Conservation (phyloP, 2,888 invertebrate species). For the Tenthredo amoena region DNA sequence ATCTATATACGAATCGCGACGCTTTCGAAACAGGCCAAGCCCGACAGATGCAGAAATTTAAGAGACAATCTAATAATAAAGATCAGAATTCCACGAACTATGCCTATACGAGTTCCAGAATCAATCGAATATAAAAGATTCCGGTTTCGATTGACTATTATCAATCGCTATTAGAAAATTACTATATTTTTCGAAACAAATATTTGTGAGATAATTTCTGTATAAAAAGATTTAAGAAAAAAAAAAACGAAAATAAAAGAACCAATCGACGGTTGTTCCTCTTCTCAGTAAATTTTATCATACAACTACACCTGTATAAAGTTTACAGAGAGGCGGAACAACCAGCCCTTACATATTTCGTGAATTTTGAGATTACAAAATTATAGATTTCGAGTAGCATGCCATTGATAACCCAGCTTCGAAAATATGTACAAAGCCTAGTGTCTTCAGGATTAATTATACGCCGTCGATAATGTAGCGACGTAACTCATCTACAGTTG, state of each 20-base stretch:
- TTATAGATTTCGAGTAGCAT: neutral
- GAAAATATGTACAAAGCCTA: neutral
- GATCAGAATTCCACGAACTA: conserved; percentile 7
- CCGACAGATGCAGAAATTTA: conserved; percentile 34
- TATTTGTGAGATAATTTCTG: neutral
- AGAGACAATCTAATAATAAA: conserved; percentile 41
- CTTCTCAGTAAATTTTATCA: neutral
- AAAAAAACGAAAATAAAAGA: neutral
- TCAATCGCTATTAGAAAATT: neutral
- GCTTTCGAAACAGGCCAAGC: conserved; percentile 35
- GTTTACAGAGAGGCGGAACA: neutral
- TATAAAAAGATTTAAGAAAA: neutral
- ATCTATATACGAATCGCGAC: neutral
- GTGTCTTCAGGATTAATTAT: neutral
- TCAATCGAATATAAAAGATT: neutral
- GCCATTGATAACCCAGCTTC: conserved; percentile 1
- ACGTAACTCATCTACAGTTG: neutral
- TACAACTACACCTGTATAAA: neutral
- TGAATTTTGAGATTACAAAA: neutral
- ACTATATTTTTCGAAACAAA: neutral
- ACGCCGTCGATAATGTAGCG: neutral
- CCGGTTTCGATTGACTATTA: too few species aligned
- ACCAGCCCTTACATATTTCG: neutral
- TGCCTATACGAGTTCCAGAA: conserved; percentile 11
- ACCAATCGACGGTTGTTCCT: neutral